A percentile compares a stretch with the other conserved stretches of the same genome.
Conservation (phyloP, 2,888 invertebrate genomes). For the Cacoxenus indagator region DNA sequence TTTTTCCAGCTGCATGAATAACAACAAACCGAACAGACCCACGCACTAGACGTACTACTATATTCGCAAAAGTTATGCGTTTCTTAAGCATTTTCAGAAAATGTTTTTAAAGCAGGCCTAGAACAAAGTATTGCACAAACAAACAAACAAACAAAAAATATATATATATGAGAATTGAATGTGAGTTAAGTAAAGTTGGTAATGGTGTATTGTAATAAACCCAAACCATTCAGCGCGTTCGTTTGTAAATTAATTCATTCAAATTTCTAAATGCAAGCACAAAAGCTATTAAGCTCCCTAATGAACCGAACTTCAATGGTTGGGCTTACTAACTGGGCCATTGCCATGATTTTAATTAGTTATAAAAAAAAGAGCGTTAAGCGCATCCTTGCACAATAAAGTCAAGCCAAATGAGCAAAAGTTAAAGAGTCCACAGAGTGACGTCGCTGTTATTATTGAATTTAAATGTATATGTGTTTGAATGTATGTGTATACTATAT, state of each 20-base stretch:
- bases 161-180: too few species aligned
- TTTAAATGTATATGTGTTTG: slow-evolving; percentile 35
- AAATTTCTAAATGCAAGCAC: too few species aligned
- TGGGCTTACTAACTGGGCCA: too few species aligned
- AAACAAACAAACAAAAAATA: not conserved
- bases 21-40: slow-evolving; percentile 61
- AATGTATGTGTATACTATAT: slow-evolving; percentile 30
- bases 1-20: slow-evolving; percentile 71
- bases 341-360: slow-evolving; percentile 8
- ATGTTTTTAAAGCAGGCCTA: slow-evolving; percentile 59
- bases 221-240: too few species aligned
- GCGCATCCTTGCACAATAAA: slow-evolving; percentile 15
- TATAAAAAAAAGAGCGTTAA: slow-evolving; percentile 6
- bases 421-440: slow-evolving; percentile 25
- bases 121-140: slow-evolving; percentile 13
- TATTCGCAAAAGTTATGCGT: slow-evolving; percentile 65
- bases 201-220: too few species aligned
- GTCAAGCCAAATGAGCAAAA: not conserved
- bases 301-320: too few species aligned
- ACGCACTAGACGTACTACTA: slow-evolving; percentile 67
- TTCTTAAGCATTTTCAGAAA: slow-evolving; percentile 67
- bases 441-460: not conserved
- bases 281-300: too few species aligned
- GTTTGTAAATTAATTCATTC: too few species aligned
- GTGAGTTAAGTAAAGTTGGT: too few species aligned